Base-by-base conservation (phyloP, 64 coral and sea anemone species). In the Porites australiensis region DNA sequence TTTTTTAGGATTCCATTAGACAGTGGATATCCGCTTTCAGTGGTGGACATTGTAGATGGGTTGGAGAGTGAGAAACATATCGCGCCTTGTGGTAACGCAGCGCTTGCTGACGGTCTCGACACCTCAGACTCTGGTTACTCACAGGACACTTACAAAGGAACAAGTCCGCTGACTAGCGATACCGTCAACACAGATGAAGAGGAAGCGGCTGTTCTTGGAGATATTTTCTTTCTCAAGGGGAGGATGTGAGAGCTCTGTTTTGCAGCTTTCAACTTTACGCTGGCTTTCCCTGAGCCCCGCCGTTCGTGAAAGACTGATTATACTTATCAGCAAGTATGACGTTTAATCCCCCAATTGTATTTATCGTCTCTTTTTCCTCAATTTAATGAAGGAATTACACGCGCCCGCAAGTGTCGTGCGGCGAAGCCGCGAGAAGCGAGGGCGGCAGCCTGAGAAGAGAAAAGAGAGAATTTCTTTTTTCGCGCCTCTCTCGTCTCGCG, bases 71-170 rank as follows among this genome's bases (percentile, higher is more conserved):
- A 7, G 2, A 54, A 60, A 88, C 73, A 11, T 6, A 14, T 13
- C 6, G 63, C 21, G 22, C 11, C 11, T 44, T 61, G 27, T 46
- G 11, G 13, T 62, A 62, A 63, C 50, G 18, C 61, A 68, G 81
- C 3, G 18, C 47, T 55, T 53, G 61, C 27, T 45, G 73, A 20
- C 3, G 82, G 50, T 50, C 73, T 93, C 82, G 91, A 93, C 74
- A 87, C 82, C 67, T 87, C 91, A 51, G 91, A 93, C 72, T 93
- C 82, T n/a, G 91, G 91, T 9, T 93, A 77, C 44, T 93, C 91
- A 68, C 71, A 93, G 19, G 73, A 78, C 57, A 89, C 74, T 64
- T 13, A 20, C 21, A 75, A 87, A 22, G 72, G 77, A 27, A 87
- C 47, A 44, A 74, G 19, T 14, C 70, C 70, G 22, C 53, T 58